A percentile compares a stretch with the other conserved stretches of the same genome.
phyloP scores from a whole-genome alignment of 2,888 invertebrate species.

The Lutraria lutraria region DNA sequence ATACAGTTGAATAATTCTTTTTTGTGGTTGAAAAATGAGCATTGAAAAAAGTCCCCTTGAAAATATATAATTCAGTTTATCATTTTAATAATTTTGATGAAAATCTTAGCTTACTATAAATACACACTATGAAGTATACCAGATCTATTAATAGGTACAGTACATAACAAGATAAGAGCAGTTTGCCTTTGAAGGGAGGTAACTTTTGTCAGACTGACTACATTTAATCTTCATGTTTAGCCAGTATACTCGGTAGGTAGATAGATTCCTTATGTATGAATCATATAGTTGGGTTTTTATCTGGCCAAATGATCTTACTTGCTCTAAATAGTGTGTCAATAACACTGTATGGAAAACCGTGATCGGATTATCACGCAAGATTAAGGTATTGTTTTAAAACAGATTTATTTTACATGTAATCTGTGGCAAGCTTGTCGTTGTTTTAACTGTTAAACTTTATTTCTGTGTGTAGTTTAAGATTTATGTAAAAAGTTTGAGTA shows the following conservation, averaged over 20 bases:
- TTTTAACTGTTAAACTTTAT: background rate
- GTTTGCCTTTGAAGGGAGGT: background rate
- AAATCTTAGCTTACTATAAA: constrained; percentile 6
- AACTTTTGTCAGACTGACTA: background rate
- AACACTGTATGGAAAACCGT: constrained; percentile 35
- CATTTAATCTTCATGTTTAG: background rate
- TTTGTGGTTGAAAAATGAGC: background rate
- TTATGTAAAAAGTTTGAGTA: background rate
- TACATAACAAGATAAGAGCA: constrained; percentile 18
- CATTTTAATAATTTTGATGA: background rate
- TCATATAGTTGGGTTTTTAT: constrained; percentile 54
- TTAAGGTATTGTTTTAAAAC: constrained; percentile 46
- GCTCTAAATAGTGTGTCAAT: constrained; percentile 56
- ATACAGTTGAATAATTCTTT: background rate
- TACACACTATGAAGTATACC: constrained; percentile 9
- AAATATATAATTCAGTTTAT: background rate
- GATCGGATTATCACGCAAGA: constrained; percentile 38
- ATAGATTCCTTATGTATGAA: constrained; percentile 61
- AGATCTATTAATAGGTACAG: constrained; percentile 13
- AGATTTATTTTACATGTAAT: constrained; percentile 28
- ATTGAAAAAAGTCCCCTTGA: background rate
- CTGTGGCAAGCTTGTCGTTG: background rate
- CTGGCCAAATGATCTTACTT: constrained; percentile 48
- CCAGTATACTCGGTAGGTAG: constrained; percentile 24
- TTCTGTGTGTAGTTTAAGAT: background rate